Percentiles rank a stretch among this genome's conserved stretches.
Conservation (phyloP, 2,113 vertebrate genomes). For the Bungarus multicinctus region DNA sequence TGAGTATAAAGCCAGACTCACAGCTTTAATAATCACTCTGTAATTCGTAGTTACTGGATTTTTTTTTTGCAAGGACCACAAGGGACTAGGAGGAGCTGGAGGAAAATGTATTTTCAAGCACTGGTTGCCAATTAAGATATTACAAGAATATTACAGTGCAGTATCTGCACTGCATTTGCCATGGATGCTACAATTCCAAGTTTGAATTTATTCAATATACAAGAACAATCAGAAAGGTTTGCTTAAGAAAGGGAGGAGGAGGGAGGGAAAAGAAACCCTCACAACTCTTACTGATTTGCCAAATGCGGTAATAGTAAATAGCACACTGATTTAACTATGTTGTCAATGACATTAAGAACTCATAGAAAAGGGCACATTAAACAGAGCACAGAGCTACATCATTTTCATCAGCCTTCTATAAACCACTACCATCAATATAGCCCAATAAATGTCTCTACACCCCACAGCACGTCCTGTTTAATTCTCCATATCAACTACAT, state of each 20-base stretch:
- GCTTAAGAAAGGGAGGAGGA: background rate
- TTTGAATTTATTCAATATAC: background rate
- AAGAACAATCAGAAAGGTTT: background rate
- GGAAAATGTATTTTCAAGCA: constrained; percentile 9
- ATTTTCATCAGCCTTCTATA: background rate
- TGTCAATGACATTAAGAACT: background rate
- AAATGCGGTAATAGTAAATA: background rate
- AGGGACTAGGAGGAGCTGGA: constrained; percentile 12
- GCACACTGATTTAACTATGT: background rate
- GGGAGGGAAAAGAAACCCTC: background rate
- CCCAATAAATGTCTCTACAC: background rate
- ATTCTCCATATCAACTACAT: background rate
- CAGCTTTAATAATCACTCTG: fast-evolving
- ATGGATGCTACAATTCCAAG: background rate
- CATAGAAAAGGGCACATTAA: background rate
- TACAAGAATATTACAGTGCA: background rate
- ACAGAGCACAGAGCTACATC: background rate
- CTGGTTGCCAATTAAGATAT: constrained; percentile 9
- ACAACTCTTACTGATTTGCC: background rate
- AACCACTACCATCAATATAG: background rate
- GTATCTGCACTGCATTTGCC: background rate
- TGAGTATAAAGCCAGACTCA: background rate
- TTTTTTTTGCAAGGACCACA: constrained; percentile 32
- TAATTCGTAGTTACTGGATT: constrained; percentile 31
- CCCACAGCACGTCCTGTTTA: background rate